Evolutionary conservation across 2,888 invertebrate species (phyloP).

Genomic region (Tubulanus polymorphus): DNA sequence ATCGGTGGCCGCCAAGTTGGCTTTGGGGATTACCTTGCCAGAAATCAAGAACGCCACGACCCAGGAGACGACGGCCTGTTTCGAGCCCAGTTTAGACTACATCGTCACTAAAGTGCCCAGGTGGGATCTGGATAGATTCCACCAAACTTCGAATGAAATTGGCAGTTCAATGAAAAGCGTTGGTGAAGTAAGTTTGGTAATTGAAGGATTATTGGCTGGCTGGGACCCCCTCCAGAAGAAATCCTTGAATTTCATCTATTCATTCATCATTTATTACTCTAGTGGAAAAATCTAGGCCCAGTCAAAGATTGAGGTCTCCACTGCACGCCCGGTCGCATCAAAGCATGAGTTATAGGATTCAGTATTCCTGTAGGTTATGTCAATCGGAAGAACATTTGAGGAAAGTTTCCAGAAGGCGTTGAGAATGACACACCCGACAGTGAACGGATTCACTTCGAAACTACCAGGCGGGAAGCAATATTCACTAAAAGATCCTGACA

Average conservation of each 20-base stretch:
- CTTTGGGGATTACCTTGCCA: conserved; percentile 37
- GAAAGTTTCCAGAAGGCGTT: conserved; percentile 47
- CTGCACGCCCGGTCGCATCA: too few species aligned
- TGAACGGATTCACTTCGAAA: conserved; percentile 30
- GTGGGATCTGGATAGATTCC: conserved; percentile 46
- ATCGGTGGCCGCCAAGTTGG: conserved; percentile 46
- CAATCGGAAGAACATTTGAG: conserved; percentile 47
- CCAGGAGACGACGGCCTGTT: conserved; percentile 40
- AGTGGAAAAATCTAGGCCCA: neutral
- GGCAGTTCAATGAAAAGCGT: conserved; percentile 49
- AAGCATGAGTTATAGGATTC: too few species aligned
- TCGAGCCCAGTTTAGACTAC: conserved; percentile 48
- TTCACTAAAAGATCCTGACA: conserved; percentile 23
- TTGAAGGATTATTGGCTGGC: neutral
- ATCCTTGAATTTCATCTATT: neutral
- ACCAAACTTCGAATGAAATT: conserved; percentile 34
- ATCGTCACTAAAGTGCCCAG: conserved; percentile 47
- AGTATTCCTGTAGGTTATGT: conserved; percentile 46
- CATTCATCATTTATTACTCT: neutral
- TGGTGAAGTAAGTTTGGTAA: conserved; percentile 34
- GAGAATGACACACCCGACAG: conserved; percentile 42
- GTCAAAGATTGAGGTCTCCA: neutral
- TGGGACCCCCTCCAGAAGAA: neutral
- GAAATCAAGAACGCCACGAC: conserved; percentile 39
- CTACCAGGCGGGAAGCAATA: conserved; percentile 36